Evolutionary conservation across 2,113 vertebrate species (phyloP).

Genomic region (Clarias magur): DNA sequence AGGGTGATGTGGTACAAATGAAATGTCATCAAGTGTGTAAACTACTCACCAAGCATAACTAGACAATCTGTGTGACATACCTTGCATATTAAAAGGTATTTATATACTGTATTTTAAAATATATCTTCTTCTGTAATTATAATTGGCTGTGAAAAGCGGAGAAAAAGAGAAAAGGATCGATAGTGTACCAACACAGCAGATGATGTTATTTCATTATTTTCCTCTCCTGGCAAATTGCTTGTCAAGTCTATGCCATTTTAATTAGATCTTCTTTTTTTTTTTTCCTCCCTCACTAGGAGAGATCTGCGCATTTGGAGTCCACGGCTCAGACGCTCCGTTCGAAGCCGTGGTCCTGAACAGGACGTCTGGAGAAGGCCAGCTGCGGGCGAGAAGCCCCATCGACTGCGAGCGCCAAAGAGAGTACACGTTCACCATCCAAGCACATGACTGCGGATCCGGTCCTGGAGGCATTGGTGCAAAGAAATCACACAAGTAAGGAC

Average conservation of each 20-base stretch:
- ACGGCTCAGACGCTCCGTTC: conserved; percentile 87
- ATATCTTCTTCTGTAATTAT: not conserved
- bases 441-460: conserved; percentile 90
- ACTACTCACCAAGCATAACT: not conserved
- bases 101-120: not conserved
- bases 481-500: conserved; percentile 96
- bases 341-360: conserved; percentile 93
- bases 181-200: not conserved
- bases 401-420: conserved; percentile 96
- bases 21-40: not conserved
- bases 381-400: conserved; percentile 83
- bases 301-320: conserved; percentile 96
- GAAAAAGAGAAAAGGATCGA: not conserved
- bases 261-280: conserved; percentile 18
- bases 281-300: conserved; percentile 76
- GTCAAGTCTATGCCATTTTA: conserved; percentile 10
- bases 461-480: conserved; percentile 84
- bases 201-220: conserved; percentile 5
- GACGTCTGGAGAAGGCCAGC: conserved; percentile 91
- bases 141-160: not conserved
- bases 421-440: conserved; percentile 96
- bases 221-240: not conserved
- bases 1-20: not conserved
- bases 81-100: not conserved
- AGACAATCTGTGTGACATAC: not conserved